Percentiles rank a stretch among this genome's conserved stretches.
These are phyloP conservation scores for Lepidochrysops patricia DNA, from an alignment of 2,888 invertebrate genomes.

Conservation along the genomic window DNA sequence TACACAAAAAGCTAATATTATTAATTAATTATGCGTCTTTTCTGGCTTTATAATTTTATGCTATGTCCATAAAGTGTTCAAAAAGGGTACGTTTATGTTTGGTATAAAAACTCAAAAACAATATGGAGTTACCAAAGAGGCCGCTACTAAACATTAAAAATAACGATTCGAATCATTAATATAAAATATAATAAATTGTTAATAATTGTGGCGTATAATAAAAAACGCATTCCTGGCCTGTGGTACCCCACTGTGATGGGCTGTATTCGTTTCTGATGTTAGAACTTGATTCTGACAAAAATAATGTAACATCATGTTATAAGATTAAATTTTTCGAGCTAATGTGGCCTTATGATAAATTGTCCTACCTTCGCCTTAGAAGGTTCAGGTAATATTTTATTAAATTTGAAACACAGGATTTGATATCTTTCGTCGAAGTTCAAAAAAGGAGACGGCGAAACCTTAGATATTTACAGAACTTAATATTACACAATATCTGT, in stretches of 20 bases:
- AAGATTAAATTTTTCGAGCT: conserved; percentile 21
- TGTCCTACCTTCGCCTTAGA: background rate
- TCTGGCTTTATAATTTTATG: conserved; percentile 11
- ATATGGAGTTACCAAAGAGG: conserved; percentile 23
- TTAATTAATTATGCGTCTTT: conserved; percentile 12
- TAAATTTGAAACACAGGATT: background rate
- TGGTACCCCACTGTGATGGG: conserved; percentile 56
- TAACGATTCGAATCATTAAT: conserved; percentile 55
- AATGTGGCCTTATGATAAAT: conserved; percentile 13
- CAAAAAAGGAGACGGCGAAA: background rate
- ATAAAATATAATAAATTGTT: conserved; percentile 52
- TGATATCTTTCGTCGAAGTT: background rate
- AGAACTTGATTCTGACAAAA: background rate
- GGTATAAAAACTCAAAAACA: conserved; percentile 8
- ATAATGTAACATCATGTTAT: conserved; percentile 16
- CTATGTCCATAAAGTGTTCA: background rate
- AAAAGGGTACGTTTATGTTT: background rate
- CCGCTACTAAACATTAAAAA: conserved; percentile 45
- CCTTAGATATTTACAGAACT: background rate
- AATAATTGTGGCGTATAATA: conserved; percentile 53
- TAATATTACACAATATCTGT: background rate
- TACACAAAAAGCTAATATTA: background rate
- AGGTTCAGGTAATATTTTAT: background rate
- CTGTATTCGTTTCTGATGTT: conserved; percentile 29
- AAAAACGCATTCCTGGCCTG: conserved; percentile 52